Percentiles rank a stretch among this genome's conserved stretches.
phyloP scores from a whole-genome alignment of 2,888 invertebrate genomes.

The Cerastis rubricosa region DNA sequence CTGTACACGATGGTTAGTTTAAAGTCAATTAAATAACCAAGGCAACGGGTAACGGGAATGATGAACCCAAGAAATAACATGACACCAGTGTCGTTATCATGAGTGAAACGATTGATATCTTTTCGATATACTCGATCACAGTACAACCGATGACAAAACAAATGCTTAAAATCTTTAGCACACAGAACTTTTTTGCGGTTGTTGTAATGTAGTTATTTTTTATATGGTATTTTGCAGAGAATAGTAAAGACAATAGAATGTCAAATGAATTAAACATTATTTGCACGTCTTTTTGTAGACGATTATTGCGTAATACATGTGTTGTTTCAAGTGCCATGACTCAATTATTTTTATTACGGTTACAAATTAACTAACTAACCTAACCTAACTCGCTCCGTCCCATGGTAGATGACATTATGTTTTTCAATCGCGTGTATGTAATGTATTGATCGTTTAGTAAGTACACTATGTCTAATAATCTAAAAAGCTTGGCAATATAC shows the following conservation, averaged over 20 bases:
- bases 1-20: neutral
- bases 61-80: constrained; percentile 4
- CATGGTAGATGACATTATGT: neutral
- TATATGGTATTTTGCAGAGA: constrained; percentile 5
- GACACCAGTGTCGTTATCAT: neutral
- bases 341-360: neutral
- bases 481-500: neutral
- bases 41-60: neutral
- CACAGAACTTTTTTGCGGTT: neutral
- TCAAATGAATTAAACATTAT: constrained; percentile 4
- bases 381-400: neutral
- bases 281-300: constrained; percentile 1
- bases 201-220: constrained; percentile 1
- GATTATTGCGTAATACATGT: neutral
- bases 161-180: neutral
- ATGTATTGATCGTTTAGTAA: constrained; percentile 4
- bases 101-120: neutral
- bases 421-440: neutral
- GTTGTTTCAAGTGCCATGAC: neutral
- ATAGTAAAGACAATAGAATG: constrained; percentile 1
- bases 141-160: constrained; percentile 3
- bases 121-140: neutral
- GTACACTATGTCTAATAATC: neutral
- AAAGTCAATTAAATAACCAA: neutral
- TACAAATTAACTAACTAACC: no score